Base-by-base conservation (phyloP, 2,797 vertebrate species). In the Poeciliopsis gracilis region DNA sequence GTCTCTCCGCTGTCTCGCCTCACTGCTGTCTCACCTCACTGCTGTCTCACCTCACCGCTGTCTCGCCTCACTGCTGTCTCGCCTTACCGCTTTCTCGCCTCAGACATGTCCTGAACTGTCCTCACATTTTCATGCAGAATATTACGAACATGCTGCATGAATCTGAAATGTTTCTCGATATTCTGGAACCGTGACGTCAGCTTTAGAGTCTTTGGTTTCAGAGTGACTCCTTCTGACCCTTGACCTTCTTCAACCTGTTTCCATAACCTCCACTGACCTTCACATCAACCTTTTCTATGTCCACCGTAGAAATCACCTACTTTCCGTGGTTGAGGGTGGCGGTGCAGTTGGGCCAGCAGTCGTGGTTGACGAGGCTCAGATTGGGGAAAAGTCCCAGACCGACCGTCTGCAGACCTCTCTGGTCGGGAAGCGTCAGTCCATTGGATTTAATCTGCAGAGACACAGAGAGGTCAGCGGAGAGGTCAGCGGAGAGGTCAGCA, bases 311-410 rank as follows among this genome's bases (percentile, higher is more conserved):
- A 13, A 51, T 67, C 43, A 90, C 92, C 3, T 92, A 93, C 93
- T 97, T 97, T 94, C 98, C 98, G 0, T 98, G 97, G 94, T 99
- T 99, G 93, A 99, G 97, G 89, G 97, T 96, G 73, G 97, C 96
- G 0, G 97, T 98, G 86, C 98, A 99, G 93, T 98, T 99, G 79
- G 98, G 98, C 97, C 97, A 98, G 82, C 98, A 99, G 94, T 99
- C 93, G 0, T 99, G 98, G 93, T 99, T 99, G 78, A 97, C 96
- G 86, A 99, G 92, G 86, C 97, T 96, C 84, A 99, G 95, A 87
- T 98, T 99, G 75, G 98, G 97, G 84, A 99, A 99, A 76, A 99
- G 92, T 57, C 98, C 98, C 23, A 99, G 95, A 0, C 98, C 98
- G 0, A 99, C 98, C 0, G 97, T 96, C 91, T 97, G 97, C 30